Base-by-base conservation (phyloP, 2,888 invertebrate species). In the Acanthococcus lagerstroemiae region DNA sequence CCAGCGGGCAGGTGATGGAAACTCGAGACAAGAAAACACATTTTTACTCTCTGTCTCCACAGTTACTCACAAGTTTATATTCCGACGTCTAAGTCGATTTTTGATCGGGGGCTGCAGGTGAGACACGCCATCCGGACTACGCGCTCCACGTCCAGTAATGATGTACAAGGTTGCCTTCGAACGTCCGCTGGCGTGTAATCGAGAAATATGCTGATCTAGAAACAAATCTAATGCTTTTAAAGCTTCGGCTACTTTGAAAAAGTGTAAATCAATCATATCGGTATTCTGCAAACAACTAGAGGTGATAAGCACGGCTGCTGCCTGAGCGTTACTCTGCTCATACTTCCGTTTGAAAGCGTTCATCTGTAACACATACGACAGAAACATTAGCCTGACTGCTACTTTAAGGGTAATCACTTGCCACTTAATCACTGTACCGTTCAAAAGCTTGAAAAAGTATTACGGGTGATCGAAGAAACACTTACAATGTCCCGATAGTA, bases 211-310 rank as follows among this genome's bases (percentile, higher is more conserved):
- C 54, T 50, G 48, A 45, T 69, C 69, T 19, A 69, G 52, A 45
- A 58, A 69, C 25, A 67, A 24, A 50, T 68, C 68, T 25, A 69
- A 57, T 12, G 55, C 55, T 46, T 54, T 4, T 44, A 67, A 55
- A 19, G 69, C 69, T 50, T 66, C 68, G 46, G 30, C 26, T 3
- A 68, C 68, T 65, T 68, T 61, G 55, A 50, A 68, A 37, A 37
- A 67, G 63, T 65, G 60, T 25, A 61, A 66, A 56, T 66, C 66
- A 21, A 66, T 56, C 1, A 56, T 27, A 12, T 66, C 55, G 15
- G 37, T 37, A 45, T 57, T 56, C 21, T 55, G 27, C 5, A 50
- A 19, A 22, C 56, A 56, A 30, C 66, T 46, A 5, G 66, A 56
- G 25, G 26, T 57, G 12, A 66, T 46, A n/a, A 66, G 27, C 26